Base-by-base conservation (phyloP, 2,113 vertebrate genomes). In the Antennarius striatus region DNA sequence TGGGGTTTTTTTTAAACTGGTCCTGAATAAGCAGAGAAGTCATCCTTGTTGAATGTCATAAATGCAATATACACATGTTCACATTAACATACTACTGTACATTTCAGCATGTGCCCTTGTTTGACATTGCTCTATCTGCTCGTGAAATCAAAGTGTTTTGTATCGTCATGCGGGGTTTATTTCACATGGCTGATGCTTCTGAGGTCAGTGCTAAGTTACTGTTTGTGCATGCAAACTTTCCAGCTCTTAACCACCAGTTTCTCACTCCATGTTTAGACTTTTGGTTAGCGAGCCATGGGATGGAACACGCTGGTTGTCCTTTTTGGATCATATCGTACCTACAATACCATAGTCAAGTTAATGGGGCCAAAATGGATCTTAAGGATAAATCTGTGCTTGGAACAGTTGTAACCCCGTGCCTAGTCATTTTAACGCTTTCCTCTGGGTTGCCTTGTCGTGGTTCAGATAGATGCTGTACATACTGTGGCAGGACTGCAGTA, bases 21-120 rank as follows among this genome's bases (percentile, higher is more conserved):
- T 69, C 68, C 68, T 63, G 54, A 77, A 56, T 43, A 56, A 75
- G 56, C 45, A 17, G 48, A 62, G 45, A 62, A 36, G 75, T 75
- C 64, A 65, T 64, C 50, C 57, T 68, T 56, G 68, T 75, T 87
- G 85, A 92, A 90, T 90, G 79, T 80, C 51, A 46, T 15, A 52
- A 68, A 56, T 58, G 39, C 36, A 61, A 32, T 59, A 76, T 2
- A 54, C 16, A 16, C 70, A 15, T 16, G n/a, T 28, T 12, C 13
- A 36, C 57, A 54, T 22, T 42, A 14, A 30, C 32, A 11, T 3
- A 17, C 63, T 65, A 63, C 77, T 82, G 68, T 70, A 66, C 71
- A 69, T 73, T 42, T 57, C n/a, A 61, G 53, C 39, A 53, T 16
- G 50, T 15, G n/a, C 36, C 68, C 9, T 49, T 17, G 22, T 73